These are phyloP conservation scores for Cryptotermes secundus DNA, from an alignment of 1,140 invertebrate species.

Conservation along the genomic window DNA sequence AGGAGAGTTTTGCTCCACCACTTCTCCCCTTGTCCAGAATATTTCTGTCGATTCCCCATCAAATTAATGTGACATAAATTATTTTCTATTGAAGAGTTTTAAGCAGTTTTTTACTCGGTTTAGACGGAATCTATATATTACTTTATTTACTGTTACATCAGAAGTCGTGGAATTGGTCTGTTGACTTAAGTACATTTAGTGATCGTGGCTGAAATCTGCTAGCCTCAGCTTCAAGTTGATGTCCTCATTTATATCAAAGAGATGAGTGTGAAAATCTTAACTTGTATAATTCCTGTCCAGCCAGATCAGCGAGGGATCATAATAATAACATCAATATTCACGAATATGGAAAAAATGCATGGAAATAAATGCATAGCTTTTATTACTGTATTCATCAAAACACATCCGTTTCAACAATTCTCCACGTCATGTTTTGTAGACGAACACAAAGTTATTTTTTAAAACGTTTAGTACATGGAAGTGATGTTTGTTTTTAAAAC, in stretches of 20 bases:
- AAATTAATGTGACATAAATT: no score
- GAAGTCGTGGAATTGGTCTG: no score
- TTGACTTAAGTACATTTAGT: background rate
- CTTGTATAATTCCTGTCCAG: background rate
- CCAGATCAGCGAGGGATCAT: conserved; percentile 10
- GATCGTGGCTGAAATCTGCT: background rate
- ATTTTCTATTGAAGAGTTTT: no score
- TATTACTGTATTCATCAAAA: conserved; percentile 16
- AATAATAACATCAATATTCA: background rate
- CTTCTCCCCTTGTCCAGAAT: no score
- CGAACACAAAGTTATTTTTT: conserved; percentile 30
- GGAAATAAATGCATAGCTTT: conserved; percentile 25
- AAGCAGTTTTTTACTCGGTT: no score
- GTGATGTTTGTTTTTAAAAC: conserved; percentile 28
- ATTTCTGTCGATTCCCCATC: no score
- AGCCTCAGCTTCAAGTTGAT: background rate
- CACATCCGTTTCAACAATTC: conserved; percentile 24
- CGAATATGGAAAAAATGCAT: conserved; percentile 24
- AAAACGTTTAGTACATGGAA: conserved; percentile 33
- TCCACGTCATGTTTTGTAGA: conserved; percentile 24
- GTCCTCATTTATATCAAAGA: background rate
- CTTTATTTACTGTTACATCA: no score
- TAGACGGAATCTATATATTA: no score
- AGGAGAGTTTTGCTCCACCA: no score
- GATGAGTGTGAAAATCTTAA: background rate